Evolutionary conservation across 2,888 invertebrate species (phyloP).

Genomic region (Drosophila bunnanda): DNA sequence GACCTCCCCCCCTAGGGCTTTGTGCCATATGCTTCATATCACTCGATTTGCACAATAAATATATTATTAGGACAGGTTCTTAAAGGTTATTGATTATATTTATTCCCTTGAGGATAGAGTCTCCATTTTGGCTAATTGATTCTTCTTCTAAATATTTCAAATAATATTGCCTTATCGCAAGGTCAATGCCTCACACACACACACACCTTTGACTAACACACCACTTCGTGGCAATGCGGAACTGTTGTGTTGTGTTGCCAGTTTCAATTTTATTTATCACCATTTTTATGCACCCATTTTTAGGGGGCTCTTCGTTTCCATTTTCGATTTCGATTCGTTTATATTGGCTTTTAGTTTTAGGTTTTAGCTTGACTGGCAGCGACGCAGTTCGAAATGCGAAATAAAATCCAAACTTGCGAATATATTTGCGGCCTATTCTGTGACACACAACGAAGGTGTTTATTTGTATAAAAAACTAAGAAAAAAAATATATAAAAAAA

Average conservation of each 20-base stretch:
- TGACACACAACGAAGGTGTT: conserved; percentile 53
- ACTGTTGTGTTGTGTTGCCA: conserved; percentile 37
- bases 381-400: conserved; percentile 60
- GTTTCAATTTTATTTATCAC: conserved; percentile 61
- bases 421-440: conserved; percentile 69
- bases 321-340: conserved; percentile 16
- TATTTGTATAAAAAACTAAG: conserved; percentile 21
- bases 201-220: conserved; percentile 9
- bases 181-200: conserved; percentile 10
- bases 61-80: conserved; percentile 68
- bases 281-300: conserved; percentile 42
- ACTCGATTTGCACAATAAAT: conserved; percentile 47
- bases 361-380: conserved; percentile 48
- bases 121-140: conserved; percentile 25
- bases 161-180: conserved; percentile 25
- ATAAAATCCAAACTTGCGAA: conserved; percentile 60
- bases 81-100: conserved; percentile 1
- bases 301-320: conserved; percentile 7
- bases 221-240: conserved; percentile 24
- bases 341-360: conserved; percentile 30
- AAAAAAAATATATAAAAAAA: neutral
- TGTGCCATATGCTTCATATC: conserved; percentile 34
- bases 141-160: conserved; percentile 14
- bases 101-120: conserved; percentile 3
- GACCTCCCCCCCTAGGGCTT: neutral